phyloP scores from a whole-genome alignment of 2,888 invertebrate species.

The Penaeus monodon region DNA sequence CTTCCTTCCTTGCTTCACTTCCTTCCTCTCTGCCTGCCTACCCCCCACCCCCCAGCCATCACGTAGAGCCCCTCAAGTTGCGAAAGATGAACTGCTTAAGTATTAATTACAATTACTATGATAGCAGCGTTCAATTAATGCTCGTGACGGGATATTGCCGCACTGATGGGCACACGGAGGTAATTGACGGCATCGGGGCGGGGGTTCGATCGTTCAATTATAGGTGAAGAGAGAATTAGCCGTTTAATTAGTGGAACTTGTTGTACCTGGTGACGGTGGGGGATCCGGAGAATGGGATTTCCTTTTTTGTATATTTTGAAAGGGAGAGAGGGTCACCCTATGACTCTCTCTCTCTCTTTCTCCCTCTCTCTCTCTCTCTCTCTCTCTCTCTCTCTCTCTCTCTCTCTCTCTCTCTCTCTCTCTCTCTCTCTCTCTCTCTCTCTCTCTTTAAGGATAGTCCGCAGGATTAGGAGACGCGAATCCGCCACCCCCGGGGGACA shows the following conservation, averaged over 20 bases:
- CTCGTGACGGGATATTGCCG: conserved; percentile 23
- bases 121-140: conserved; percentile 46
- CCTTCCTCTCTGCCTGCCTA: background rate
- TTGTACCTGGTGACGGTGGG: conserved; percentile 7
- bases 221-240: conserved; percentile 41
- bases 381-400: no score
- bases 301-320: no score
- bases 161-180: conserved; percentile 21
- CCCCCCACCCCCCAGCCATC: background rate
- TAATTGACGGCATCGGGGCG: conserved; percentile 27
- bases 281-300: background rate
- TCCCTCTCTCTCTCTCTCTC: no score
- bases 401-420: no score
- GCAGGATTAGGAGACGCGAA: no score
- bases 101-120: conserved; percentile 49
- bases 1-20: no score
- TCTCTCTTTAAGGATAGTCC: no score
- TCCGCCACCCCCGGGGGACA: no score
- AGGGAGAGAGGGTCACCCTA: no score
- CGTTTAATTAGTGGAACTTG: conserved; percentile 36
- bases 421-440: no score
- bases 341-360: no score
- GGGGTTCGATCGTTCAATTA: conserved; percentile 45
- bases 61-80: background rate
- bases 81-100: background rate